phyloP scores from a whole-genome alignment of 2,113 vertebrate genomes.

The Neomonachus schauinslandi region DNA sequence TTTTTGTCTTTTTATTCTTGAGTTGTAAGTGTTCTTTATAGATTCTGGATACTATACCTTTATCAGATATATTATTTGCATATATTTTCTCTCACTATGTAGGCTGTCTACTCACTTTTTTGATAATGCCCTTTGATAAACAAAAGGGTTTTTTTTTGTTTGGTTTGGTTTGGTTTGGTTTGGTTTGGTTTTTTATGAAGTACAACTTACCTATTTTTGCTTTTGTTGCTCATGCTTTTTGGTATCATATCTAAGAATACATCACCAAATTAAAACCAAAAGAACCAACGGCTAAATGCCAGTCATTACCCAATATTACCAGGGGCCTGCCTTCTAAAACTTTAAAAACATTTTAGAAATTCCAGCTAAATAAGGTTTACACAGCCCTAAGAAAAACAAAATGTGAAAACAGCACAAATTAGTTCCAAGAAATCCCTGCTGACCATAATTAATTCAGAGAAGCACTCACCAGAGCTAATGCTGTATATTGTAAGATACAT shows the following conservation, averaged over 20 bases:
- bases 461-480: conserved; percentile 37
- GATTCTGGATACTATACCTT: not conserved
- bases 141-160: not conserved
- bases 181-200: not conserved
- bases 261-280: not conserved
- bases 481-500: not conserved
- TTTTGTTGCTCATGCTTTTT: not conserved
- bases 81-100: not conserved
- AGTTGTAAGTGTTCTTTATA: not conserved
- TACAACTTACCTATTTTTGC: not conserved
- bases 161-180: not conserved
- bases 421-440: conserved; percentile 60
- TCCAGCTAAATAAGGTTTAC: not conserved
- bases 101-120: not conserved
- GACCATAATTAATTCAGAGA: conserved; percentile 50
- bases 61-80: not conserved
- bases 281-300: not conserved
- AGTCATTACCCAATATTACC: not conserved
- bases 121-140: not conserved
- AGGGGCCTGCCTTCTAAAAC: not conserved
- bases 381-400: not conserved
- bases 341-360: not conserved
- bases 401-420: not conserved
- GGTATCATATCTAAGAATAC: not conserved
- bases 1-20: not conserved